phyloP scores from a whole-genome alignment of 2,113 vertebrate species.

The Brevimyrus niger region DNA sequence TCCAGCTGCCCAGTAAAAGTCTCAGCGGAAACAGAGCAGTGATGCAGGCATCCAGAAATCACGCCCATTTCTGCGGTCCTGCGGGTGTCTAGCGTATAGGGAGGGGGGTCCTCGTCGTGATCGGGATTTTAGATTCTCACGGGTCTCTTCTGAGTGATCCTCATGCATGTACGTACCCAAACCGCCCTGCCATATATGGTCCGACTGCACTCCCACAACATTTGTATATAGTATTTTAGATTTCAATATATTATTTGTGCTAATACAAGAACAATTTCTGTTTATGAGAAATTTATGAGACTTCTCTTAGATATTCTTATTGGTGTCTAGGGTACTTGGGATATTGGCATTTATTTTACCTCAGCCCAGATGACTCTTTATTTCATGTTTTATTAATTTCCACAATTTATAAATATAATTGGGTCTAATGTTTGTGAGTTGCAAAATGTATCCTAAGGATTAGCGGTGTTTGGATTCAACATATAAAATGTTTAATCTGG shows the following conservation, averaged over 20 bases:
- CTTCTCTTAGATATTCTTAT: not conserved
- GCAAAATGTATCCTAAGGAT: not conserved
- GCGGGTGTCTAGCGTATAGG: not conserved
- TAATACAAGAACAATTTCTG: not conserved
- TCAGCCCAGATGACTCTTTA: not conserved
- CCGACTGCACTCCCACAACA: not conserved
- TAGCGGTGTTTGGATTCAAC: not conserved
- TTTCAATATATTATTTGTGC: not conserved
- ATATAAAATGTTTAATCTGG: not conserved
- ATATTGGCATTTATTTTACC: not conserved
- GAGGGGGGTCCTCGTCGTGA: not conserved
- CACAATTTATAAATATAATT: not conserved
- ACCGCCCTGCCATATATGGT: not conserved
- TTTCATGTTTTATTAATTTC: not conserved
- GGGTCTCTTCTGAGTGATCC: not conserved
- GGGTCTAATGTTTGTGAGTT: not conserved
- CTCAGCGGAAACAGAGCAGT: constrained; percentile 36
- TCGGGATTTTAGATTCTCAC: not conserved
- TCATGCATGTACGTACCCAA: not conserved
- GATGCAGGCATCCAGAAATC: not conserved
- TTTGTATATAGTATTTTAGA: not conserved
- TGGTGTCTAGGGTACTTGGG: not conserved
- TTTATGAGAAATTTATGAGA: not conserved
- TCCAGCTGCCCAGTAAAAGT: constrained; percentile 31
- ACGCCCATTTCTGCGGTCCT: constrained; percentile 21